Percentiles rank a stretch among this genome's conserved stretches.
phyloP scores from a whole-genome alignment of 2,113 vertebrate genomes.

The Saguinus imperator region DNA sequence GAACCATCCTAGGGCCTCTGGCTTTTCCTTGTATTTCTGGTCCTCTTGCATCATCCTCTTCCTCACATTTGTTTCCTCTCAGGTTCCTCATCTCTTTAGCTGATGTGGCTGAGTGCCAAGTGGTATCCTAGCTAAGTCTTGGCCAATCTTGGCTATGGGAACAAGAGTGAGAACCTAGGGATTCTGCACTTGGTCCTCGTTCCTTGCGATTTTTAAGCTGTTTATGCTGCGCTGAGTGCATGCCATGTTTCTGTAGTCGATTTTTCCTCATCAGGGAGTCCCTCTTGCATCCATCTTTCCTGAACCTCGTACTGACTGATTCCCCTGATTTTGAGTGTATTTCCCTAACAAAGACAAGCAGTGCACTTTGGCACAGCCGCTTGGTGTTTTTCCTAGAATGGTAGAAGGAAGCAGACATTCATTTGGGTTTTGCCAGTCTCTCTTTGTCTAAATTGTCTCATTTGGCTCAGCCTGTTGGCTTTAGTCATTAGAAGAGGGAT shows the following conservation, averaged over 20 bases:
- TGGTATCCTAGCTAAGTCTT: neutral
- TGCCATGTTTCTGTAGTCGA: neutral
- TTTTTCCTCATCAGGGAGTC: neutral
- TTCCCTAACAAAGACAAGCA: slow-evolving; percentile 66
- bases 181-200: neutral
- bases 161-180: neutral
- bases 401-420: slow-evolving; percentile 42
- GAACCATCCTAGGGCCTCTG: no score
- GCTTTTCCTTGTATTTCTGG: neutral
- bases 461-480: slow-evolving; percentile 60
- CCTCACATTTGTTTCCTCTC: slow-evolving; percentile 2
- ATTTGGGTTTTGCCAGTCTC: slow-evolving; percentile 45
- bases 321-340: neutral
- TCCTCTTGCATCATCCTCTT: neutral
- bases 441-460: slow-evolving; percentile 64
- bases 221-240: neutral
- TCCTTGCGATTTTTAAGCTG: neutral
- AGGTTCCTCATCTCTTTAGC: neutral
- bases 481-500: neutral
- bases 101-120: slow-evolving; percentile 24
- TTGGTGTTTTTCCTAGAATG: slow-evolving; percentile 51
- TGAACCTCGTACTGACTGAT: neutral
- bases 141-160: neutral
- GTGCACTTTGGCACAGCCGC: slow-evolving; percentile 39
- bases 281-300: neutral